phyloP scores from a whole-genome alignment of 2,797 vertebrate genomes.

The Urosaurus nigricauda region DNA sequence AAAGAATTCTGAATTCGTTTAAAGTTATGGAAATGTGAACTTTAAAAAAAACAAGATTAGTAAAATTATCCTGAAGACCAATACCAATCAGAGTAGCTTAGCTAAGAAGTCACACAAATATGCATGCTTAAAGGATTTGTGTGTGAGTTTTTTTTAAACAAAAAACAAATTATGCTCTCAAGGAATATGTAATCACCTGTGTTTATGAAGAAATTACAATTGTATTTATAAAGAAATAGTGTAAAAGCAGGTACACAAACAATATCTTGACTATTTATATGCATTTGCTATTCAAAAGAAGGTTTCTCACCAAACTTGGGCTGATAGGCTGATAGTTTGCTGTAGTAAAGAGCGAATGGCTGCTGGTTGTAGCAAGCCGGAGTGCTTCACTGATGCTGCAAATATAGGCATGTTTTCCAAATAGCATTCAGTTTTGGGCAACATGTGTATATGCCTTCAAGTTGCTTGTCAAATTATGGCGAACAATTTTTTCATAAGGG shows the following conservation, averaged over 20 bases:
- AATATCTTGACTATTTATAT: neutral
- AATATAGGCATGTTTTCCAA: neutral
- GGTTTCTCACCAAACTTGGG: neutral
- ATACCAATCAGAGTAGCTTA: conserved; percentile 24
- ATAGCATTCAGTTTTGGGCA: neutral
- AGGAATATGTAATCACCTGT: neutral
- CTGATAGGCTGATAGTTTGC: neutral
- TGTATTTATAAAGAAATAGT: no score
- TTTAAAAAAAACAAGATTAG: conserved; percentile 40
- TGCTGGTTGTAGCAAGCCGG: no score
- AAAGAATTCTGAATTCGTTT: conserved; percentile 49
- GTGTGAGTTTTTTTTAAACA: neutral
- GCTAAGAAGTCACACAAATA: neutral
- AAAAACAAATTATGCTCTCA: neutral
- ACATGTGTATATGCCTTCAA: no score
- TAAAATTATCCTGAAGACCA: conserved; percentile 42
- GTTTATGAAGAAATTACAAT: neutral
- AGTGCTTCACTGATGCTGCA: neutral
- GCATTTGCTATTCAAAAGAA: neutral
- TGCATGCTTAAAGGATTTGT: conserved; percentile 2
- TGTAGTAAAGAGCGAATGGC: no score
- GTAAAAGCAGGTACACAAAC: neutral
- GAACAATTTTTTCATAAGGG: no score
- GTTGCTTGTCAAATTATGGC: no score
- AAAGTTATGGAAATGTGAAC: conserved; percentile 57